These are phyloP conservation scores for Pachypeltis micranthus DNA, from an alignment of 1,140 invertebrate genomes.

Conservation along the genomic window DNA sequence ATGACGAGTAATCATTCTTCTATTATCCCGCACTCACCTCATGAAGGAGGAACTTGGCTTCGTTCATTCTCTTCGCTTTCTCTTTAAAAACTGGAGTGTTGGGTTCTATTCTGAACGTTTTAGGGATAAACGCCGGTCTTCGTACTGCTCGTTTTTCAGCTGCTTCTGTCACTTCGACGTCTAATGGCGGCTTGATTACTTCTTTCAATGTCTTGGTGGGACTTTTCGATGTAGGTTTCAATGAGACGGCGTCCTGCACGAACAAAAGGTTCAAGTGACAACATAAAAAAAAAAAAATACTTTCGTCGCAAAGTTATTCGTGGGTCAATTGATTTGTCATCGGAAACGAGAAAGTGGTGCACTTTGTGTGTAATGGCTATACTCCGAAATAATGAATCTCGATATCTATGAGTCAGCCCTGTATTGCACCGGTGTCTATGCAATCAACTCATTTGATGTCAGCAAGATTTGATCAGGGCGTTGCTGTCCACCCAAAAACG, in stretches of 20 bases:
- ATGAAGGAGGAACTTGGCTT: conserved; percentile 6
- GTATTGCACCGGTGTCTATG: too few species aligned
- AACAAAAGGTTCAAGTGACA: too few species aligned
- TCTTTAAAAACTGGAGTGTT: background rate
- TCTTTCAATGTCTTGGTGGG: background rate
- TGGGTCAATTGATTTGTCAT: background rate
- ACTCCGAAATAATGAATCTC: too few species aligned
- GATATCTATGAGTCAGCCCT: too few species aligned
- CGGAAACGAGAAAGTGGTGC: background rate
- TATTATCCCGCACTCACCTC: background rate
- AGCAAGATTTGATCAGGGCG: too few species aligned
- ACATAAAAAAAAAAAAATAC: background rate
- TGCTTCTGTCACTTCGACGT: background rate
- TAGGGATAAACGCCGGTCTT: background rate
- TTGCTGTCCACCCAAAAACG: too few species aligned
- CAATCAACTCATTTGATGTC: too few species aligned
- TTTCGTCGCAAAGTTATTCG: background rate
- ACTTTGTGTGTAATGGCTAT: too few species aligned
- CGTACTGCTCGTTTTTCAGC: background rate
- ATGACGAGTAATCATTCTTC: background rate
- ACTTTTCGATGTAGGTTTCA: background rate
- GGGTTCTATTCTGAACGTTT: background rate
- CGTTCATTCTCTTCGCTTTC: conserved; percentile 12
- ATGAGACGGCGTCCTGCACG: too few species aligned
- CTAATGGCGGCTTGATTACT: background rate